phyloP scores from a whole-genome alignment of 2,113 vertebrate genomes.

The Pedionomus torquatus region DNA sequence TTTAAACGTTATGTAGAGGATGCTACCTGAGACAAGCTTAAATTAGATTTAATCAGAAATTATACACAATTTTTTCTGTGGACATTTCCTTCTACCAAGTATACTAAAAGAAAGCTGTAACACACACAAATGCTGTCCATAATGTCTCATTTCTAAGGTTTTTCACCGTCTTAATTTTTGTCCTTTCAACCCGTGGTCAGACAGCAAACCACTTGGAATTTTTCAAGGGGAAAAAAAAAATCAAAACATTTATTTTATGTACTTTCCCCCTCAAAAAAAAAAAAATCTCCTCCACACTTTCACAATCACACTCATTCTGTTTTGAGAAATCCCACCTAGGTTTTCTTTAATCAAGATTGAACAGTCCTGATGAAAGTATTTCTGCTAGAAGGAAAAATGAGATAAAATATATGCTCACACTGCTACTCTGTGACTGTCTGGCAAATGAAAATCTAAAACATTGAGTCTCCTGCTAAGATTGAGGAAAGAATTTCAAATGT shows the following conservation, averaged over 20 bases:
- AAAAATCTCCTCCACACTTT: neutral
- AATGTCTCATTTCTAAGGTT: neutral
- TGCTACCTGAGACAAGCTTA: neutral
- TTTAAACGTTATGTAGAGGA: neutral
- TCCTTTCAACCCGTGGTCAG: neutral
- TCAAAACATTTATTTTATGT: neutral
- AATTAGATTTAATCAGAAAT: neutral
- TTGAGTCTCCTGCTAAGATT: neutral
- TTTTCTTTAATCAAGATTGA: conserved; percentile 23
- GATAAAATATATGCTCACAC: neutral
- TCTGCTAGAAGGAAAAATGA: neutral
- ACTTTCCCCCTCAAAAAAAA: neutral
- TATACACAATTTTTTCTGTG: neutral
- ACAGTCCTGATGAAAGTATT: neutral
- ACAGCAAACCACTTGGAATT: neutral
- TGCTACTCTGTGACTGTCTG: neutral
- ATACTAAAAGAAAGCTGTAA: neutral
- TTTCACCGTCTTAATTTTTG: neutral
- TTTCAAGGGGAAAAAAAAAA: neutral
- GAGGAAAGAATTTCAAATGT: neutral
- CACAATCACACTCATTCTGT: neutral
- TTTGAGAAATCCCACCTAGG: neutral
- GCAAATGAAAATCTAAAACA: neutral
- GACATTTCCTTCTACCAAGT: neutral
- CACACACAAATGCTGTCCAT: neutral